Conservation (phyloP, 2,888 invertebrate species). For the Trichogramma evanescens region DNA sequence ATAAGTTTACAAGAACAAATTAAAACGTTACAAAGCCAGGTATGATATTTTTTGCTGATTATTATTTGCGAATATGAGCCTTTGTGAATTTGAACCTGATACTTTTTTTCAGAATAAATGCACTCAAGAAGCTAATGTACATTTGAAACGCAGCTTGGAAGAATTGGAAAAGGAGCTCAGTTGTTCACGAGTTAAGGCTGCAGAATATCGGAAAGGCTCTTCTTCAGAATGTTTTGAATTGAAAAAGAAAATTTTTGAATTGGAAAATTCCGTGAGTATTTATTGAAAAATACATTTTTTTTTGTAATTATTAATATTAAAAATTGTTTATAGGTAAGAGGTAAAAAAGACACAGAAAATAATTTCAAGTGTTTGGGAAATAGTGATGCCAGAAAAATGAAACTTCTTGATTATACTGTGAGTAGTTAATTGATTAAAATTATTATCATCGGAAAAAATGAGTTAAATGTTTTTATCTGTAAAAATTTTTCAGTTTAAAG, state of each 20-base stretch:
- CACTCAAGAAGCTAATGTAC: slow-evolving; percentile 31
- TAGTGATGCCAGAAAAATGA: slow-evolving; percentile 30
- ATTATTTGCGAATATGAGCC: not conserved
- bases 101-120: slow-evolving; percentile 27
- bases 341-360: slow-evolving; percentile 28
- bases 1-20: slow-evolving; percentile 31
- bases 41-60: slow-evolving; percentile 14
- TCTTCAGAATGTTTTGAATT: slow-evolving; percentile 28
- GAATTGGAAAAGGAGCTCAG: slow-evolving; percentile 32
- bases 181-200: slow-evolving; percentile 25
- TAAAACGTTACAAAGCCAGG: slow-evolving; percentile 31
- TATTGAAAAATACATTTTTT: slow-evolving; percentile 4
- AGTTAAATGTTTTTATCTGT: not conserved
- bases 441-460: not conserved
- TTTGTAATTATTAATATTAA: not conserved
- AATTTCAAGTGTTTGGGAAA: slow-evolving; percentile 27
- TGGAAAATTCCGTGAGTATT: slow-evolving; percentile 31
- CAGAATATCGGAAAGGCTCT: slow-evolving; percentile 26
- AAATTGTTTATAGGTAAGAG: slow-evolving; percentile 27
- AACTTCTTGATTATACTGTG: slow-evolving; percentile 28
- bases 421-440: slow-evolving; percentile 17
- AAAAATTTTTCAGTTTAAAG: not conserved
- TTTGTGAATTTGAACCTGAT: not conserved
- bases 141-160: slow-evolving; percentile 29
- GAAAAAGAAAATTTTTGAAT: slow-evolving; percentile 30